Evolutionary conservation across 2,888 invertebrate species (phyloP).

Genomic region (Netelia inedita): DNA sequence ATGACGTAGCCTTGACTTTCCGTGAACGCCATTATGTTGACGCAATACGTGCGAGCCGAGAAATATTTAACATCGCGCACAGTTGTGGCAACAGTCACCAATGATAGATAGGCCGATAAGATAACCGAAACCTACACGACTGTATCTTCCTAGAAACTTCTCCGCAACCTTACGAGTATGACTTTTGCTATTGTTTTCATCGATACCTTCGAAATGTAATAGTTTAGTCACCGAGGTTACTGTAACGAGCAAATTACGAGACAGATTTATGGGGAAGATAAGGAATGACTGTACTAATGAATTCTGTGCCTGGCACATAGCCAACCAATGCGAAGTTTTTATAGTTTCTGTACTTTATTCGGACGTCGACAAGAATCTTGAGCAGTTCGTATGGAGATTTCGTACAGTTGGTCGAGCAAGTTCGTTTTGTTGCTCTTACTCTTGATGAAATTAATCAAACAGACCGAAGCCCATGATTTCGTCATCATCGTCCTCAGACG

Average conservation of each 20-base stretch:
- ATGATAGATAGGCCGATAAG: slow-evolving; percentile 15
- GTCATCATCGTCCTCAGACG: slow-evolving; percentile 92
- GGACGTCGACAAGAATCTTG: slow-evolving; percentile 74
- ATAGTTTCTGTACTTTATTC: slow-evolving; percentile 76
- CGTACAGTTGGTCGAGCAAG: slow-evolving; percentile 52
- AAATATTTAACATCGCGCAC: no score
- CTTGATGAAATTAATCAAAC: slow-evolving; percentile 89
- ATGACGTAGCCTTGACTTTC: no score
- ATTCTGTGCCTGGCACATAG: background rate
- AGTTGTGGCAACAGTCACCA: background rate
- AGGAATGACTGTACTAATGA: background rate
- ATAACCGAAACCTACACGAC: background rate
- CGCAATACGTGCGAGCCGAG: no score
- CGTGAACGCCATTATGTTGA: no score
- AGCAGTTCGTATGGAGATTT: slow-evolving; percentile 56
- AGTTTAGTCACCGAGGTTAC: no score
- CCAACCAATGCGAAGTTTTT: slow-evolving; percentile 16
- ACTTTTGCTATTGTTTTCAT: no score
- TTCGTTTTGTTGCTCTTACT: slow-evolving; percentile 6
- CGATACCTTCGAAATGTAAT: no score
- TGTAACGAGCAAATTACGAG: no score
- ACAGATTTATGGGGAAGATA: background rate
- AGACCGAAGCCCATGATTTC: slow-evolving; percentile 96
- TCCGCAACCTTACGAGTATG: no score
- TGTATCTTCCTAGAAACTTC: no score